These are phyloP conservation scores for Hypomecis punctinalis DNA, from an alignment of 2,888 invertebrate species.

Conservation along the genomic window DNA sequence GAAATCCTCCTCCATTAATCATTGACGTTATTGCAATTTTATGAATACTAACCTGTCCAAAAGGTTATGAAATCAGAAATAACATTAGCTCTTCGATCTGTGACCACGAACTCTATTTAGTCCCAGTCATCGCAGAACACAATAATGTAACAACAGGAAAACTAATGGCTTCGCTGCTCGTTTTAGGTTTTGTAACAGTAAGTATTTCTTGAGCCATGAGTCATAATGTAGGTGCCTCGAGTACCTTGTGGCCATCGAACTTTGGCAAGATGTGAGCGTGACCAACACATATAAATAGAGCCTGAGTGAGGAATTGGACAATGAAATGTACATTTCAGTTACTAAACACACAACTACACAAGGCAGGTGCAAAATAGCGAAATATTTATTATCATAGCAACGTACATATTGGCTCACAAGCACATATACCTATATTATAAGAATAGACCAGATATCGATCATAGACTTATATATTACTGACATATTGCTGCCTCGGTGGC, in stretches of 20 bases:
- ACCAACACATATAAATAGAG: slow-evolving; percentile 24
- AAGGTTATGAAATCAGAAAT: too few species aligned
- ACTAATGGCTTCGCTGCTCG: slow-evolving; percentile 11
- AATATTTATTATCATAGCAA: background rate
- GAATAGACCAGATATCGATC: too few species aligned
- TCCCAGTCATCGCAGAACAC: background rate
- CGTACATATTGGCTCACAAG: too few species aligned
- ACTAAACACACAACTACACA: slow-evolving; percentile 1
- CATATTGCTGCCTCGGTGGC: too few species aligned
- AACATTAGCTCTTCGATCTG: too few species aligned
- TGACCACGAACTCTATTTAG: background rate
- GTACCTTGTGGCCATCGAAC: slow-evolving; percentile 26
- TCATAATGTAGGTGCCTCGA: slow-evolving; percentile 19
- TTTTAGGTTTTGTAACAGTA: slow-evolving; percentile 28
- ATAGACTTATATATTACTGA: too few species aligned
- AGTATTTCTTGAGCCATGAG: slow-evolving; percentile 22
- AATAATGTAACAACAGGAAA: slow-evolving; percentile 22
- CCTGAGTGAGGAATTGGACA: slow-evolving; percentile 10
- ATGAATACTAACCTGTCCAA: too few species aligned
- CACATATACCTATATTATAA: too few species aligned
- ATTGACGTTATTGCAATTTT: too few species aligned
- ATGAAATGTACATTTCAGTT: slow-evolving; percentile 6
- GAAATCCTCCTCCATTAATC: too few species aligned
- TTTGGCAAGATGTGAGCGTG: slow-evolving; percentile 25
- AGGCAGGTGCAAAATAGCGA: background rate